These are phyloP conservation scores for Pipistrellus kuhlii DNA, from an alignment of 2,797 vertebrate species.

Conservation along the genomic window DNA sequence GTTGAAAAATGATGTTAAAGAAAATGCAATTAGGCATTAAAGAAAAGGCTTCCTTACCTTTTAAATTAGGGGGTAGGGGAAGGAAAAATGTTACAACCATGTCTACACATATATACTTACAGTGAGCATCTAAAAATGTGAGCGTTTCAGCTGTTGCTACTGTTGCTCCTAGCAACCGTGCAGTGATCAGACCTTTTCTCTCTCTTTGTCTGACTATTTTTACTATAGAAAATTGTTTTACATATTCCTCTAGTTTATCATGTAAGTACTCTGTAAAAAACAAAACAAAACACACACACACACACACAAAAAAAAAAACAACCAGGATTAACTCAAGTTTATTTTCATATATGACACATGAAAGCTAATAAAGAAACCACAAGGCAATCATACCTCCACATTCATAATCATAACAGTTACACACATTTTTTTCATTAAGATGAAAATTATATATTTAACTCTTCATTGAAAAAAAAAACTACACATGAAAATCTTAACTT, in stretches of 20 bases:
- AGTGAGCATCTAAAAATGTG: slow-evolving; percentile 98
- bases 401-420: not conserved
- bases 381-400: not conserved
- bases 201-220: slow-evolving; percentile 95
- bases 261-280: slow-evolving; percentile 92
- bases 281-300: not conserved
- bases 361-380: slow-evolving; percentile 17
- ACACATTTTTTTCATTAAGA: not conserved
- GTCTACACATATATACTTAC: slow-evolving; percentile 89
- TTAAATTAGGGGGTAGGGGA: not conserved
- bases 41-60: slow-evolving; percentile 30
- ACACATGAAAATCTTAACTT: slow-evolving; percentile 15
- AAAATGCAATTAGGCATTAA: slow-evolving; percentile 43
- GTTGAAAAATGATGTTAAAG: slow-evolving; percentile 7
- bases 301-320: not conserved
- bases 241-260: slow-evolving; percentile 93
- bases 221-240: slow-evolving; percentile 94
- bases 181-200: slow-evolving; percentile 97
- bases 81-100: not conserved
- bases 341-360: slow-evolving; percentile 55
- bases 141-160: slow-evolving; percentile 96
- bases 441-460: not conserved
- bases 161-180: slow-evolving; percentile 95
- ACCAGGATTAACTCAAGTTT: slow-evolving; percentile 62
- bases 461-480: not conserved